These are phyloP conservation scores for Columbina picui DNA, from an alignment of 2,113 vertebrate genomes.

Conservation along the genomic window DNA sequence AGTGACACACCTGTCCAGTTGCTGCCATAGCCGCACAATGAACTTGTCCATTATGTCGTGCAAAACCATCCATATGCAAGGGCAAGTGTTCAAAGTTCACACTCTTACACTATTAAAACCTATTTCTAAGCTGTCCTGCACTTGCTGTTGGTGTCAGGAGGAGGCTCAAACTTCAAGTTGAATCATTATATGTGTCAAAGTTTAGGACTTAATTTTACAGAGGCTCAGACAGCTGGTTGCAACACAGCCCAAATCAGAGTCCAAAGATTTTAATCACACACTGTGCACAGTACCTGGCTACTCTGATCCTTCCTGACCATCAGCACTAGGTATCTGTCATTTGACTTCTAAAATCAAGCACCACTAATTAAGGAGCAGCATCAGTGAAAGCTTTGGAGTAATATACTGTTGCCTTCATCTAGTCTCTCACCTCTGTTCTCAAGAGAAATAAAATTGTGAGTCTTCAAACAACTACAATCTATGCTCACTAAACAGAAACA, in stretches of 20 bases:
- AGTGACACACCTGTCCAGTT: background rate
- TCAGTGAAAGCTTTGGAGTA: background rate
- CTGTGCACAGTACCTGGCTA: background rate
- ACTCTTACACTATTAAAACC: background rate
- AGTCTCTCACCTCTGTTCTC: background rate
- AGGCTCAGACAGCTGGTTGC: background rate
- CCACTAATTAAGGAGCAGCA: background rate
- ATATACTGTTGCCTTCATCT: background rate
- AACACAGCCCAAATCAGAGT: background rate
- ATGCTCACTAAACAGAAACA: background rate
- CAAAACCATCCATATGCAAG: background rate
- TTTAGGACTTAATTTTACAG: background rate
- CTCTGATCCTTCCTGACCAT: background rate
- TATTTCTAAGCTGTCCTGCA: background rate
- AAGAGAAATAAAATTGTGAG: background rate
- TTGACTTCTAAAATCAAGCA: background rate
- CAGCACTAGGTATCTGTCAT: background rate
- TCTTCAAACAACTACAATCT: background rate
- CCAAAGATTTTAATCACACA: background rate
- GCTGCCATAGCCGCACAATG: background rate
- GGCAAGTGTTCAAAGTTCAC: background rate
- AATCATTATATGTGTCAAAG: background rate
- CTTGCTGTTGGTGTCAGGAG: background rate
- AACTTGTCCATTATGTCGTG: rapidly evolving
- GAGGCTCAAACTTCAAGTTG: background rate